Percentiles rank a stretch among this genome's conserved stretches.
These are phyloP conservation scores for Diarsia mendica DNA, from an alignment of 2,888 invertebrate species.

Conservation along the genomic window DNA sequence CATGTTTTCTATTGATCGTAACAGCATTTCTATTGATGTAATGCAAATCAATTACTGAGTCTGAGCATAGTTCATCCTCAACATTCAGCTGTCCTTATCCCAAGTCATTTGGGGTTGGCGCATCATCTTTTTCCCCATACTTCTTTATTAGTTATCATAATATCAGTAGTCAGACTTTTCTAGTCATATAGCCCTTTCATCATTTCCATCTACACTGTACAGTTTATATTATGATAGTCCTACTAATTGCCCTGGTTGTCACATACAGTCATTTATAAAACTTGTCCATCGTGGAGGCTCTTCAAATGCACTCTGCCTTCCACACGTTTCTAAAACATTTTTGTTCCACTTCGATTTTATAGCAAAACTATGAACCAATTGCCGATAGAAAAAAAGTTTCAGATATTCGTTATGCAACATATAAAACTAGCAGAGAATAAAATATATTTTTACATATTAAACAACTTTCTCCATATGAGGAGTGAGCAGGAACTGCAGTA, in stretches of 20 bases:
- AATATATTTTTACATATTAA: neutral
- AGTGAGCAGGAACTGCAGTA: neutral
- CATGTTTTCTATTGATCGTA: neutral
- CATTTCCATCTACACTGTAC: neutral
- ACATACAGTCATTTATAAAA: neutral
- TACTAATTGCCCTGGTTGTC: neutral
- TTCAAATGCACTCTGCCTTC: slow-evolving; percentile 11
- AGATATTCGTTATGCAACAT: neutral
- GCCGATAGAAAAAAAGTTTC: neutral
- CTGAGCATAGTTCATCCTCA: neutral
- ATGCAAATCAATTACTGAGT: neutral
- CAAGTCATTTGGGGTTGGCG: neutral
- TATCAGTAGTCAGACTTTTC: no score
- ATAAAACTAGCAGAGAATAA: neutral
- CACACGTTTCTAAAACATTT: slow-evolving; percentile 13
- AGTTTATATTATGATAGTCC: neutral
- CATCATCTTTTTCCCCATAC: neutral
- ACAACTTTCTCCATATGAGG: no score
- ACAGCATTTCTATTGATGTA: neutral
- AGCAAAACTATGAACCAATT: neutral
- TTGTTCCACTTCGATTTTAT: slow-evolving; percentile 6
- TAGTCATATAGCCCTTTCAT: neutral
- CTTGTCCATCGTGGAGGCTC: neutral
- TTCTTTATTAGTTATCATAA: neutral
- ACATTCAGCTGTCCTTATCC: neutral